Evolutionary conservation across 1,140 invertebrate genomes (phyloP), one percentile per base, ranked within the genome.

Genomic region (Conus ventricosus): DNA sequence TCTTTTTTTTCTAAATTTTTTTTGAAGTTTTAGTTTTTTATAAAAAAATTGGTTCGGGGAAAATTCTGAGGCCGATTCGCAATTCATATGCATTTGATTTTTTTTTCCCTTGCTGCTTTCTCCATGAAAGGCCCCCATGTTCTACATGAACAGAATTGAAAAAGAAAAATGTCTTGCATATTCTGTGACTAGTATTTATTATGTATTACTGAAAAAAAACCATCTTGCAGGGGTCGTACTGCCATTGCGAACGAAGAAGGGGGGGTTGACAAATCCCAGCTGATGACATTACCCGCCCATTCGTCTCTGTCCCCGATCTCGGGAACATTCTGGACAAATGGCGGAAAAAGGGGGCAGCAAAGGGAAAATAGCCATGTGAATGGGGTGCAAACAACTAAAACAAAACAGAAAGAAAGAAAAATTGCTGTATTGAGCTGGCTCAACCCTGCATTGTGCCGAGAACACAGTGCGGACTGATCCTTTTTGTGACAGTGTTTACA

Each of bases 161-260:
- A 39, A 39, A 39, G 39, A 39, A 39, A 39, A 39, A 39, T 39
- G 39, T 39, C 39, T 39, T 39, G 39, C 39, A 39, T 39, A 39
- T 39, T 39, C 39, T 39, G 39, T 39, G 39, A 39, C 3, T 3
- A n/a, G n/a, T 39, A 39, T 39, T 39, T 39, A 39, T 39, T 39
- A 39, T 39, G 39, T 39, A 39, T 39, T 39, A 39, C 39, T 39
- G 39, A 39, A 39, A 39, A 39, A 3, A 39, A 39, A 39, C 39
- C 39, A 39, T 81, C 91, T 96, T 96, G 90, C 94, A 97, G 97
- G 97, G 96, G 96, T 93, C 96, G 97, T 97, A 97, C 91, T 97
- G 97, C 92, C 96, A 84, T 97, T 97, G 97, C 92, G 75, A 94
- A 96, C 63, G 96, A 96, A 90, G 97, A 97, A 87, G 89, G 90